phyloP scores from a whole-genome alignment of 2,888 invertebrate genomes.

The Rugalucina vietnamica region DNA sequence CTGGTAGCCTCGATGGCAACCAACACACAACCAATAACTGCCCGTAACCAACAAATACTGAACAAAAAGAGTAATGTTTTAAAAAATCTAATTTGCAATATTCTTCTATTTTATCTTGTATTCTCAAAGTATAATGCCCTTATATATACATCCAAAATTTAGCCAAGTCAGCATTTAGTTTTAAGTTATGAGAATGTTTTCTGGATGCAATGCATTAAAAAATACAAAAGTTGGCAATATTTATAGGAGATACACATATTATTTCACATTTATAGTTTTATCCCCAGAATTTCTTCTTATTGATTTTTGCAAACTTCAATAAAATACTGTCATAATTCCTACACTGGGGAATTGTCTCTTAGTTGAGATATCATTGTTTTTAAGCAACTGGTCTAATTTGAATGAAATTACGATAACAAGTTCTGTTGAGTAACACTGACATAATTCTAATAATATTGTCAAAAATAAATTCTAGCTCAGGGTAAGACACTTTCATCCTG shows the following conservation, averaged over 20 bases:
- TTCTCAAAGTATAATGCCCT: no score
- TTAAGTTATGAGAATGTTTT: no score
- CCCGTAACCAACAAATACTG: no score
- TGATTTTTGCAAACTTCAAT: slow-evolving; percentile 6
- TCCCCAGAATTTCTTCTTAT: not conserved
- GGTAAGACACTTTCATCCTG: no score
- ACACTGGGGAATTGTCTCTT: slow-evolving; percentile 2
- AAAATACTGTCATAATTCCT: not conserved
- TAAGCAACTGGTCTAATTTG: slow-evolving; percentile 5
- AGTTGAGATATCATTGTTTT: slow-evolving; percentile 4
- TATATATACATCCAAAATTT: no score
- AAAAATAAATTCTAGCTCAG: not conserved
- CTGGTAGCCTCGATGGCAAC: not conserved
- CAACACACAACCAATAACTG: no score
- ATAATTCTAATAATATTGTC: not conserved
- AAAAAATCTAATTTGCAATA: no score
- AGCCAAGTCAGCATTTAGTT: no score
- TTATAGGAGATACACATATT: not conserved
- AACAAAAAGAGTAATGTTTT: no score
- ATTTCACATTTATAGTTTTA: not conserved
- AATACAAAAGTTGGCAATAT: not conserved
- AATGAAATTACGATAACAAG: not conserved
- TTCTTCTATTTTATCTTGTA: no score
- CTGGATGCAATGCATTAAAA: no score
- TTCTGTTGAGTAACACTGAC: not conserved